Conservation (phyloP, 2,888 invertebrate species). For the Leptura quadrifasciata region DNA sequence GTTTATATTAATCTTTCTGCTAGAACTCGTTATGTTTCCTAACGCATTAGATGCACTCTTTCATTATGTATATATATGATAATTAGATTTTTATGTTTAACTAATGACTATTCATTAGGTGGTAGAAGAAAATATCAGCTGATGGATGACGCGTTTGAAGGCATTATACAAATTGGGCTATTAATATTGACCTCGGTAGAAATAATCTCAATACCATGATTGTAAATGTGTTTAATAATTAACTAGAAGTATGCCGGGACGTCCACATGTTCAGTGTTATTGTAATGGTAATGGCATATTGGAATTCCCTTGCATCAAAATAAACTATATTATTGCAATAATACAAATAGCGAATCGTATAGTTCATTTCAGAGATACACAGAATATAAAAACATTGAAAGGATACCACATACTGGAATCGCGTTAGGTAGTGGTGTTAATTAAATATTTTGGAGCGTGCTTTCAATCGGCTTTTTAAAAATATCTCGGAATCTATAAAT, state of each 20-base stretch:
- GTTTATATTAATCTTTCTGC: too few relatives aligned
- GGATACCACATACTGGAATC: too few relatives aligned
- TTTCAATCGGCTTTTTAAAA: too few relatives aligned
- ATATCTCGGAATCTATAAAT: too few relatives aligned
- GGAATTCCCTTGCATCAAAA: background rate
- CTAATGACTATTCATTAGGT: background rate
- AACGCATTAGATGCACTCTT: too few relatives aligned
- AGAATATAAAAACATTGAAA: too few relatives aligned
- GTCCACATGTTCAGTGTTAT: constrained; percentile 3
- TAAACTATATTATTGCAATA: background rate
- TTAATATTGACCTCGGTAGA: background rate
- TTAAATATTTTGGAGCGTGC: too few relatives aligned
- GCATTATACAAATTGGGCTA: background rate
- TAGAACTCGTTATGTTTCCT: too few relatives aligned
- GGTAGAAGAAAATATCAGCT: background rate
- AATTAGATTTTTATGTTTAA: background rate
- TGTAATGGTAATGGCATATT: background rate
- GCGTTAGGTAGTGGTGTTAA: too few relatives aligned
- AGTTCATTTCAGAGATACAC: too few relatives aligned
- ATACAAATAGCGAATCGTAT: too few relatives aligned
- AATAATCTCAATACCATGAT: background rate
- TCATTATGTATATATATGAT: too few relatives aligned
- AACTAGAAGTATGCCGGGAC: background rate
- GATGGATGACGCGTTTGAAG: background rate
- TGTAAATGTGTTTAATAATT: background rate